These are phyloP conservation scores for Loripinus fragilis DNA, from an alignment of 2,888 invertebrate genomes.

Conservation along the genomic window DNA sequence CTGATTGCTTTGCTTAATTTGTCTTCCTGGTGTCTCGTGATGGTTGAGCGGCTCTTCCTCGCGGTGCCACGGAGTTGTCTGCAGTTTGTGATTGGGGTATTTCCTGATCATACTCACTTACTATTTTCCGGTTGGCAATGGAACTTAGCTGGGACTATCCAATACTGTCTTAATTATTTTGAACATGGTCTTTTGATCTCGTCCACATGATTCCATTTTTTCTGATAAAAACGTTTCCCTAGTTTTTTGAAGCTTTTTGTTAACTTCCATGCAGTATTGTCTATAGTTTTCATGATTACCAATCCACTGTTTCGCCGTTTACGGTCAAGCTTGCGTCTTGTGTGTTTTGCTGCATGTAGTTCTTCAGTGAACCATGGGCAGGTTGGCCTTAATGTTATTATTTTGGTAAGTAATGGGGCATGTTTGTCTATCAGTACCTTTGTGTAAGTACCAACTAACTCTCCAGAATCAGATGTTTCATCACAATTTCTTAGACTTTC, in stretches of 20 bases:
- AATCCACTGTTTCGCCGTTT: slow-evolving; percentile 19
- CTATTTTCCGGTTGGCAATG: not conserved
- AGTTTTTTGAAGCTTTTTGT: slow-evolving; percentile 1
- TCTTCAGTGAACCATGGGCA: slow-evolving; percentile 24
- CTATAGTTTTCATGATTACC: slow-evolving; percentile 12
- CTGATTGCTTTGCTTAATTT: too few species aligned
- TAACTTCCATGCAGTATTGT: slow-evolving; percentile 4
- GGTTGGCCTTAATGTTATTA: slow-evolving; percentile 34
- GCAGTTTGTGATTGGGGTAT: too few species aligned
- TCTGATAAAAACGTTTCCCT: slow-evolving; percentile 8
- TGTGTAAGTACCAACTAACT: not conserved
- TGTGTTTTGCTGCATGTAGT: slow-evolving; percentile 16
- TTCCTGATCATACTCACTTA: too few species aligned
- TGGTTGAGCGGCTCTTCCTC: too few species aligned
- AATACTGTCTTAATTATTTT: slow-evolving; percentile 25
- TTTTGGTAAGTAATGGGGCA: slow-evolving; percentile 43
- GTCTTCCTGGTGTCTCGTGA: too few species aligned
- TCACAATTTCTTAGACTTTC: not conserved
- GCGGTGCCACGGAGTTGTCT: too few species aligned
- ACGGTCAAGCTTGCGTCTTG: slow-evolving; percentile 19
- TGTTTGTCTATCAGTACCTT: slow-evolving; percentile 32
- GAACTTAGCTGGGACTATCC: not conserved
- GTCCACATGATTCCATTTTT: slow-evolving; percentile 18
- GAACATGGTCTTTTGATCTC: slow-evolving; percentile 23
- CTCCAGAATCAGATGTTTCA: not conserved